Base-by-base conservation (phyloP, 2,888 invertebrate species). In the Phortica magna region DNA sequence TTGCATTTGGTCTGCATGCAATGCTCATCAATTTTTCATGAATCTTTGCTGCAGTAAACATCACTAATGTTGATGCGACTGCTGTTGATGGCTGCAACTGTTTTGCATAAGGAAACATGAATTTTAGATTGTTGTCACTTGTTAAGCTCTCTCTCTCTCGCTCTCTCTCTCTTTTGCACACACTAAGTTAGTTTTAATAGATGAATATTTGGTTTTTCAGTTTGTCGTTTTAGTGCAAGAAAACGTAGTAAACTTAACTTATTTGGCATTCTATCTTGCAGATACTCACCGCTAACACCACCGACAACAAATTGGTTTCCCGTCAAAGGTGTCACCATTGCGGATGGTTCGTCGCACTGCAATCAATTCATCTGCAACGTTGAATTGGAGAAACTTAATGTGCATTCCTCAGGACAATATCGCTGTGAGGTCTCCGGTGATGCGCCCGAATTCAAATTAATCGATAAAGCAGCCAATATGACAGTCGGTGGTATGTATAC, bases 401-500 rank as follows among this genome's bases (percentile, higher is more conserved):
- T 84, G 78, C 84, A 89, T 76, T 91, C 92, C 73, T 90, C 91
- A 41, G 94, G 94, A 17, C 93, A 93, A 55, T 94, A 94, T 89
- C 91, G 94, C 74, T 94, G 94, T 87, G 94, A 94, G 88, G 93
- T 94, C 68, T 94, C 94, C 79, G 93, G 93, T 78, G 94, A 94
- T 90, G 93, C 93, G 41, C 94, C 94, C 7, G 93, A 93, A 81
- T 94, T 94, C 85, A 92, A 93, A 83, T 91, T 94, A 81, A 94
- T 93, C 75, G 93, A 93, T 79, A 92, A 93, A 84, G 93, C 93
- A 67, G 93, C 93, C 83, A 94, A 94, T 87, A 93, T 94, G 90
- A 94, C 93, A 59, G 93, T 94, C 76, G 93, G 94, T 85, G 94
- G 94, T 94, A 87, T 6, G 88, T 88, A 81, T 6, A 72, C 41